Evolutionary conservation across 2,797 vertebrate species (phyloP), one percentile per base, ranked within the genome.

Genomic region (Lepilemur septentrionalis): DNA sequence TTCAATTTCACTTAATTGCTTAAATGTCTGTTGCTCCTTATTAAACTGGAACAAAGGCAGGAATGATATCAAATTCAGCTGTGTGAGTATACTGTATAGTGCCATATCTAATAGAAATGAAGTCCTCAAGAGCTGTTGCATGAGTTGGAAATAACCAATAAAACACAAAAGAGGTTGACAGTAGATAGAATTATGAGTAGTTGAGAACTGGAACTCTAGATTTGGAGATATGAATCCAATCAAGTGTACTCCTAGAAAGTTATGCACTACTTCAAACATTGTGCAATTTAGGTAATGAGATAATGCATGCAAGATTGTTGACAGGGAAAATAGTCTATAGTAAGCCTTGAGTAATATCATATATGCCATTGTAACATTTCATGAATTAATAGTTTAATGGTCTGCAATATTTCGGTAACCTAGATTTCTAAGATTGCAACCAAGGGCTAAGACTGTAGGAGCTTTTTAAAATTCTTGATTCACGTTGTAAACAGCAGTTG

Each of bases 221-320:
- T 69, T 79, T 17, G 38, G 2, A 93, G 12, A 75, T 46, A 17
- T 0, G 3, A 67, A 13, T 15, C 41, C 17, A 43, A 28, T 30
- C 4, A 2, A 4, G 7, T 9, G 11, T 18, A 7, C 1, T 57
- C 30, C 30, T 48, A 9, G 25, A 59, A 12, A n/a, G 43, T 12
- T 67, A 46, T 30, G 57, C 2, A 15, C 4, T 35, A 10, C 61
- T 88, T 65, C 28, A 63, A 55, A 69, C 13, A 35, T 4, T 2
- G 12, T 32, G 35, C 7, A 11, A 10, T 4, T 4, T 18, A 52
- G 3, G 18, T 69, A 7, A 25, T 22, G 20, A 48, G 48, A 35
- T 30, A n/a, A 55, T 5, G 0, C 0, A 4, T 32, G 8, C 9
- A 50, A 86, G 57, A 43, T 23, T 17, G 35, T 30, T 11, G 28